Percentiles rank a stretch among this genome's conserved stretches.
These are phyloP conservation scores for Falco berigora DNA, from an alignment of 2,797 vertebrate species.

Conservation along the genomic window DNA sequence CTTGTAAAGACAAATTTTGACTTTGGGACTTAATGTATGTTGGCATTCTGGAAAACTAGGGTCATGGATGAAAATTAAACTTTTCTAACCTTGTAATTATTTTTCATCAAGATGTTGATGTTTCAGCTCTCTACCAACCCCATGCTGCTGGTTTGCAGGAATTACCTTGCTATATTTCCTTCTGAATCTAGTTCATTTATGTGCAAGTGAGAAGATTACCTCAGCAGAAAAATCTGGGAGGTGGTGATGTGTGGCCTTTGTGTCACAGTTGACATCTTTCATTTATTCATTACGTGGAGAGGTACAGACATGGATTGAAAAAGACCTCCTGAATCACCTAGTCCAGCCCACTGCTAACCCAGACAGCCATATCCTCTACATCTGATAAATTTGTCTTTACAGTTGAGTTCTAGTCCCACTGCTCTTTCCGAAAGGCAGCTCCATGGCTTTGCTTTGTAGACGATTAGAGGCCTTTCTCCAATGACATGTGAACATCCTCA, in stretches of 20 bases:
- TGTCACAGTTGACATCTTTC: not conserved
- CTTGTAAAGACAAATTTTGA: not conserved
- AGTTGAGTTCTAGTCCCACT: not conserved
- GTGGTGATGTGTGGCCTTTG: not conserved
- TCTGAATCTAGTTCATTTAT: not conserved
- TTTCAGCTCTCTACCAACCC: not conserved
- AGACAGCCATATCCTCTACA: not conserved
- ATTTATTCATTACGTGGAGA: not conserved
- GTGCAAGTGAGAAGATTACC: not conserved
- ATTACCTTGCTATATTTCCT: not conserved
- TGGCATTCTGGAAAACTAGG: not conserved
- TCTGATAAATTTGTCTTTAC: not conserved
- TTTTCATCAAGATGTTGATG: not conserved
- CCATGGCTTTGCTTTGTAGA: not conserved
- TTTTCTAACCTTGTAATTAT: not conserved
- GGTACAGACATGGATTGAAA: not conserved
- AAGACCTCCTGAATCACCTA: not conserved
- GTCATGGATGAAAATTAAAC: not conserved
- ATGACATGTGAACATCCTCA: fast-evolving
- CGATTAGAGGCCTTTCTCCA: not conserved
- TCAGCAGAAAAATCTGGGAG: not conserved
- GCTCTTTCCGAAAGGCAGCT: not conserved
- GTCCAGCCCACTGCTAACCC: not conserved
- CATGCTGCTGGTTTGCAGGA: not conserved
- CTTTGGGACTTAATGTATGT: not conserved